Evolutionary conservation across 2,888 invertebrate genomes (phyloP).

Genomic region (Unio pictorum): DNA sequence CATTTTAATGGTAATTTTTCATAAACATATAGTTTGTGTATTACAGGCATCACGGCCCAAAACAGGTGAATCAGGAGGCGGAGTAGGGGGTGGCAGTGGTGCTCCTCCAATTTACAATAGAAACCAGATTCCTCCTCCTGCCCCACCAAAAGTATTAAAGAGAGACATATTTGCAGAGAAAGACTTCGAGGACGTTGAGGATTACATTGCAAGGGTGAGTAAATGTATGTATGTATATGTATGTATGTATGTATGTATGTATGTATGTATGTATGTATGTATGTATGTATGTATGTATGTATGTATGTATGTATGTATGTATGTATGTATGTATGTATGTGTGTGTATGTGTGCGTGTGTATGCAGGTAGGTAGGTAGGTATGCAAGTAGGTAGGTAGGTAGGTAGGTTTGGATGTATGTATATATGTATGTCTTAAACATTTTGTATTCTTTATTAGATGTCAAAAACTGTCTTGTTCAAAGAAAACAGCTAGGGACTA

Average conservation of each 20-base stretch:
- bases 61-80: too few species aligned
- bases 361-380: too few species aligned
- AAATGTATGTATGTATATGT: constrained; percentile 2
- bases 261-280: background rate
- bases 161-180: constrained; percentile 46
- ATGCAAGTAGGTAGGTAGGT: too few species aligned
- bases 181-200: constrained; percentile 52
- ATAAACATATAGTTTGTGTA: too few species aligned
- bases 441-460: too few species aligned
- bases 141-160: constrained; percentile 49
- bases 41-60: too few species aligned
- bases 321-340: background rate
- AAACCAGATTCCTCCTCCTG: constrained; percentile 54
- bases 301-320: constrained; percentile 1
- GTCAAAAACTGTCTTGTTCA: too few species aligned
- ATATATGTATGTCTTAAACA: too few species aligned
- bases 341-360: too few species aligned
- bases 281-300: constrained; percentile 1
- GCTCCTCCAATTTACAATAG: constrained; percentile 37
- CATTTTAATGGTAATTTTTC: too few species aligned
- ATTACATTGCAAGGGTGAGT: constrained; percentile 51
- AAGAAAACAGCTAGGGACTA: too few species aligned
- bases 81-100: background rate
- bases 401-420: too few species aligned
- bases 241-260: background rate